Evolutionary conservation across 2,797 vertebrate genomes (phyloP).

Genomic region (Helostoma temminkii): DNA sequence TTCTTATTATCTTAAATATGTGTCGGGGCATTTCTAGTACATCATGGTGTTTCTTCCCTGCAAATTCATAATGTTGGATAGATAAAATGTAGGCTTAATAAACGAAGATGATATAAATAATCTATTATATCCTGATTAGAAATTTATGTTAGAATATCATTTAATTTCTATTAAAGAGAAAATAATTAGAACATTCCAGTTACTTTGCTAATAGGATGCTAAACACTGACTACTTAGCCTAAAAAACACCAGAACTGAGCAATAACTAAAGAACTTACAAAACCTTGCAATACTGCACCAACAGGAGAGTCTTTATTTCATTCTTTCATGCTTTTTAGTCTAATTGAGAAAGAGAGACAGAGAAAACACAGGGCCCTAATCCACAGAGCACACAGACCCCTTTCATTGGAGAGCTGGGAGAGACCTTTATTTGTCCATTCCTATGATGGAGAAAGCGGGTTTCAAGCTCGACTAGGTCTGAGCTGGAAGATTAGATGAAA

Average conservation of each 20-base stretch:
- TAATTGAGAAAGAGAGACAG: constrained; percentile 85
- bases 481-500: constrained; percentile 99
- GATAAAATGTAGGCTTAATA: too few species aligned
- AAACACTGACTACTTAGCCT: neutral
- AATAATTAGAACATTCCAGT: neutral
- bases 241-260: constrained; percentile 22
- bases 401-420: constrained; percentile 89
- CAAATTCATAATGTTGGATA: too few species aligned
- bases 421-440: constrained; percentile 92
- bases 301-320: constrained; percentile 79
- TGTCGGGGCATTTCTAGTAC: neutral
- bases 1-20: neutral
- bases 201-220: neutral
- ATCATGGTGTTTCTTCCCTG: too few species aligned
- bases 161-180: neutral
- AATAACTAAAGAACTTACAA: constrained; percentile 65
- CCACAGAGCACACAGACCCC: constrained; percentile 89
- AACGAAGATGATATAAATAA: too few species aligned
- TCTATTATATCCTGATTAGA: neutral
- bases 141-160: neutral
- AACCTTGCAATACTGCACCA: constrained; percentile 77
- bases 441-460: constrained; percentile 87
- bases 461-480: constrained; percentile 89
- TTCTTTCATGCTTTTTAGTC: constrained; percentile 82
- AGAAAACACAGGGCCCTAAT: constrained; percentile 85